A percentile compares a stretch with the other conserved stretches of the same genome.
Evolutionary conservation across 2,888 invertebrate species (phyloP).

Genomic region (Romanomermis culicivorax): DNA sequence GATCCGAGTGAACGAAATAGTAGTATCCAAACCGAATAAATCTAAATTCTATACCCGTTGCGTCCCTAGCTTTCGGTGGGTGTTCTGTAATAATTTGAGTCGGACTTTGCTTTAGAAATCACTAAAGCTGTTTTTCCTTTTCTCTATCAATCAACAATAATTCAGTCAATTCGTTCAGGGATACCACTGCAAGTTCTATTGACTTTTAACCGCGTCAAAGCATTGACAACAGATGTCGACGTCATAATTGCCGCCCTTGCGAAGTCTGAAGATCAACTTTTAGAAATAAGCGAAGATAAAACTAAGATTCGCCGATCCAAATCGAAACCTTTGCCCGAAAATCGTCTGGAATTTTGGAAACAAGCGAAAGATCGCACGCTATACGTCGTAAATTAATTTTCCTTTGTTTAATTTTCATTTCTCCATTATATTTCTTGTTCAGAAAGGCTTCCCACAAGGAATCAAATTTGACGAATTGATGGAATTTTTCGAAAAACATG

Average conservation of each 20-base stretch:
- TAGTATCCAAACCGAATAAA: too few species aligned
- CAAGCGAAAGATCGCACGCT: constrained; percentile 52
- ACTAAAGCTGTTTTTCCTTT: too few species aligned
- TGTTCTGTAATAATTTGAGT: too few species aligned
- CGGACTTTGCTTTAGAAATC: too few species aligned
- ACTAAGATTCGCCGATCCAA: constrained; percentile 52
- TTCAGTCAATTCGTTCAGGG: too few species aligned
- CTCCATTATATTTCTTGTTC: not conserved
- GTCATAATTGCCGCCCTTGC: constrained; percentile 51
- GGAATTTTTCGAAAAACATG: constrained; percentile 47
- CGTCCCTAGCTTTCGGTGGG: too few species aligned
- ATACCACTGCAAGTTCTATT: constrained; percentile 57
- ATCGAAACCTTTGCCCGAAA: constrained; percentile 55
- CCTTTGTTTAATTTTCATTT: not conserved
- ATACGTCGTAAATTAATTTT: constrained; percentile 41
- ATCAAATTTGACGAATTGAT: constrained; percentile 47
- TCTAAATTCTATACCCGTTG: too few species aligned
- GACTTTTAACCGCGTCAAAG: constrained; percentile 59
- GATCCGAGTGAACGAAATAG: too few species aligned
- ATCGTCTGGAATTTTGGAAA: constrained; percentile 57
- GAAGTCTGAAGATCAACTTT: constrained; percentile 47
- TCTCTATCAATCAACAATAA: too few species aligned
- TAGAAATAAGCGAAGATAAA: constrained; percentile 36
- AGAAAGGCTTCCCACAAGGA: constrained; percentile 43
- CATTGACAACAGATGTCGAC: constrained; percentile 45